phyloP scores from a whole-genome alignment of 2,797 vertebrate genomes.

The Vespertilio murinus region DNA sequence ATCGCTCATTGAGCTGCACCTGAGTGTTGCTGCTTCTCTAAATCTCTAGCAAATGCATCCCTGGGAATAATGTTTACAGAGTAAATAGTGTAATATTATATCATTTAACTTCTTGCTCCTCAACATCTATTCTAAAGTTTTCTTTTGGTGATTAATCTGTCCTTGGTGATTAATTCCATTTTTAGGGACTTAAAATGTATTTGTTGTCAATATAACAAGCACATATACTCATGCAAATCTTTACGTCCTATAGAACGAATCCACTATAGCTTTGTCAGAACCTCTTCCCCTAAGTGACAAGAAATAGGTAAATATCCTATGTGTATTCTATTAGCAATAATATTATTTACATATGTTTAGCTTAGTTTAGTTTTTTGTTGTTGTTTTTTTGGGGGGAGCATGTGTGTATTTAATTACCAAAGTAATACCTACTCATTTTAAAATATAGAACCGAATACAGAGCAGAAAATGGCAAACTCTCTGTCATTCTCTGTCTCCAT shows the following conservation, averaged over 20 bases:
- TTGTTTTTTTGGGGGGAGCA: background rate
- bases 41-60: background rate
- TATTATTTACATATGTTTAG: background rate
- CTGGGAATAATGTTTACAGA: background rate
- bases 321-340: background rate
- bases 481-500: too few relatives aligned
- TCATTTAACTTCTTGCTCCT: background rate
- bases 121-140: background rate
- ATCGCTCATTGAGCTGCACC: background rate
- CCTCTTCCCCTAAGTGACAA: background rate
- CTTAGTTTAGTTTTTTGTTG: background rate
- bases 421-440: background rate
- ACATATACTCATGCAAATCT: background rate
- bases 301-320: background rate
- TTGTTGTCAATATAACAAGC: background rate
- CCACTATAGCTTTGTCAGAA: background rate
- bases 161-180: background rate
- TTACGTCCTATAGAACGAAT: background rate
- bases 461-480: background rate
- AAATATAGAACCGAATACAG: background rate
- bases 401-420: background rate
- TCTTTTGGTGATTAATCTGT: background rate
- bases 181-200: background rate
- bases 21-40: background rate
- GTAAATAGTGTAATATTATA: background rate